Evolutionary conservation across 2,113 vertebrate species (phyloP).

Genomic region (Mionectes macconnelli): DNA sequence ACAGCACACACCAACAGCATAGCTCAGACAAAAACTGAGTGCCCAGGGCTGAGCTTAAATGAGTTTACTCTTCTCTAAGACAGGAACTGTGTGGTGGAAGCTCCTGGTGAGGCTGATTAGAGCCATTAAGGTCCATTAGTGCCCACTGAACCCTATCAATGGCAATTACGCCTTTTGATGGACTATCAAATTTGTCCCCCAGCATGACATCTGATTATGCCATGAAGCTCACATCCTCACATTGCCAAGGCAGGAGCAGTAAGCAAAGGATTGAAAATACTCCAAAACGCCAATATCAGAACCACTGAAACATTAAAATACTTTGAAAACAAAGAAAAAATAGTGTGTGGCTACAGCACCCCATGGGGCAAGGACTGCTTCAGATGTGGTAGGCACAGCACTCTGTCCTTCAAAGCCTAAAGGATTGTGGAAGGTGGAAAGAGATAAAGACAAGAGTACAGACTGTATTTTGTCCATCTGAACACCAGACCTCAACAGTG

Average conservation of each 20-base stretch:
- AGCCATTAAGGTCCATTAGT: not conserved
- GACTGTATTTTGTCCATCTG: too few species aligned
- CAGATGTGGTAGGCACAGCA: not conserved
- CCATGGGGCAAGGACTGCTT: not conserved
- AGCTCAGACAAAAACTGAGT: not conserved
- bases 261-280: not conserved
- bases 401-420: not conserved
- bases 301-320: not conserved
- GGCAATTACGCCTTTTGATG: not conserved
- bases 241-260: not conserved
- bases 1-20: not conserved
- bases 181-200: not conserved
- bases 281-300: not conserved
- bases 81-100: not conserved
- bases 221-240: not conserved
- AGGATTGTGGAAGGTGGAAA: not conserved
- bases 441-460: not conserved
- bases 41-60: not conserved
- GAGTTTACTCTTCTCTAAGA: not conserved
- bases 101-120: not conserved
- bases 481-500: not conserved
- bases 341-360: fast-evolving
- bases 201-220: fast-evolving
- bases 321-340: not conserved
- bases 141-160: not conserved